These are phyloP conservation scores for Temnothorax longispinosus DNA, from an alignment of 1,140 invertebrate species.

Conservation along the genomic window DNA sequence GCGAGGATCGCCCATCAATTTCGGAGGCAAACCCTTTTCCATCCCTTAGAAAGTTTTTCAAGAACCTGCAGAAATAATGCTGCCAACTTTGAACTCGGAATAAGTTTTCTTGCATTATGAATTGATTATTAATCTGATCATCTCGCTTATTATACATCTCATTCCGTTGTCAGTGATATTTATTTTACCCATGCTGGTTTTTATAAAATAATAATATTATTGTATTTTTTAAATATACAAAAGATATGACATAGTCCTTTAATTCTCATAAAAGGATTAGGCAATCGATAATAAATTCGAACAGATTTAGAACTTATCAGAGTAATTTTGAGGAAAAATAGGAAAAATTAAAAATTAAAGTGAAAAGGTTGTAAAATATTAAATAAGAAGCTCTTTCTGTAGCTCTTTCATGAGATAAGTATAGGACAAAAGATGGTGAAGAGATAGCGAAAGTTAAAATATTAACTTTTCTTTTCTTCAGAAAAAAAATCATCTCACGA, in stretches of 20 bases:
- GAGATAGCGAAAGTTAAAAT: background rate
- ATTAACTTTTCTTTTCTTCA: background rate
- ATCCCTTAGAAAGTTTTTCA: conserved; percentile 35
- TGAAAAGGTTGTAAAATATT: background rate
- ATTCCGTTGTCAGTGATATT: background rate
- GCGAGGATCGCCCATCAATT: conserved; percentile 79
- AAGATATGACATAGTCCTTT: background rate
- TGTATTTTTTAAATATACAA: background rate
- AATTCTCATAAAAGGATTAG: background rate
- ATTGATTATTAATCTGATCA: conserved; percentile 23
- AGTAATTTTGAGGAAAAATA: background rate
- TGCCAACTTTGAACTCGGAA: conserved; percentile 22
- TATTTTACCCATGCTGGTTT: background rate
- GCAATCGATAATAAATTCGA: background rate
- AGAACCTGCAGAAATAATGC: conserved; percentile 43
- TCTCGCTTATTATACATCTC: background rate
- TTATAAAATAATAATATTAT: background rate
- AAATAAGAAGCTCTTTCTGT: too few species aligned
- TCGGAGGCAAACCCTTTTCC: conserved; percentile 69
- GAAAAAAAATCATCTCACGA: background rate
- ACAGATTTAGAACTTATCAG: background rate
- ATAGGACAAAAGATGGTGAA: background rate
- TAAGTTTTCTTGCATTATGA: background rate
- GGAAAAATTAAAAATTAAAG: background rate
- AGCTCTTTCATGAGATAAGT: background rate